A percentile compares a stretch with the other conserved stretches of the same genome.
phyloP scores from a whole-genome alignment of 1,140 invertebrate genomes.

The Apis mellifera region DNA sequence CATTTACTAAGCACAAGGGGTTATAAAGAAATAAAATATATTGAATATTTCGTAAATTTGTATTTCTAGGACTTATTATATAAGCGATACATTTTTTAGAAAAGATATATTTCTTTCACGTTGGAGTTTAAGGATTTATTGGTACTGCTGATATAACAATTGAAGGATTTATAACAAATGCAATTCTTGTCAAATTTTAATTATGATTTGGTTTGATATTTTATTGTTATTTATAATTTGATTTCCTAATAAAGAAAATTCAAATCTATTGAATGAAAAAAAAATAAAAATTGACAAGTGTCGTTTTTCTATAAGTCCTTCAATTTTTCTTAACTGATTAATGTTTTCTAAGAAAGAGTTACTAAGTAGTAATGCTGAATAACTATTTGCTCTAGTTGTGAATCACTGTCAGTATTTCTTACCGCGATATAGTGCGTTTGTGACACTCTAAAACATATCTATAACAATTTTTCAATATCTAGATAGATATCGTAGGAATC shows the following conservation, averaged over 20 bases:
- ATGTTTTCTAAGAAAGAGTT: not conserved
- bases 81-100: not conserved
- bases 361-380: not conserved
- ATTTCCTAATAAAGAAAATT: no score
- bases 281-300: not conserved
- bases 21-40: not conserved
- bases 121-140: not conserved
- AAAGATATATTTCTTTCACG: not conserved
- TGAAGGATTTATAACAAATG: no score
- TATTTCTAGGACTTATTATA: not conserved
- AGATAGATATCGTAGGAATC: not conserved
- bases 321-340: not conserved
- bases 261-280: no score
- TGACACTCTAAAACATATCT: conserved; percentile 19
- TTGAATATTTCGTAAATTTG: not conserved
- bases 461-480: not conserved
- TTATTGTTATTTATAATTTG: no score
- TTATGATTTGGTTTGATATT: no score
- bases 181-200: no score
- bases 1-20: no score
- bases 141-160: not conserved
- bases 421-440: not conserved
- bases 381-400: not conserved
- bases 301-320: not conserved
- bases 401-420: conserved; percentile 8